Evolutionary conservation across 1,140 invertebrate genomes (phyloP), one percentile per base, ranked within the genome.

Genomic region (Charaxes varanes): DNA sequence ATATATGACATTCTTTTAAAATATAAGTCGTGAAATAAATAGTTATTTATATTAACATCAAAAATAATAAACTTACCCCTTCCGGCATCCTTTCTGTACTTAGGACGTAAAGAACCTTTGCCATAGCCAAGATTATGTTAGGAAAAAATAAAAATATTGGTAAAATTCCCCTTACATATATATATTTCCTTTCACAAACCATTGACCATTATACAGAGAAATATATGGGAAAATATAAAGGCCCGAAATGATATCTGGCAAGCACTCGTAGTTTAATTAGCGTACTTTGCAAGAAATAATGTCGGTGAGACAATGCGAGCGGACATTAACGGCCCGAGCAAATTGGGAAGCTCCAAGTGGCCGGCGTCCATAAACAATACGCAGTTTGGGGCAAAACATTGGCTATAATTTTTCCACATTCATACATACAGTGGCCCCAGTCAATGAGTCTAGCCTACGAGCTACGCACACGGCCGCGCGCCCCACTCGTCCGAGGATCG

Each of bases 381-480:
- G 59, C 66, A 69, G 62, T 81, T 73, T 68, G 71, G 78, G 73
- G 76, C 73, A 69, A 82, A 79, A 78, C 73, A 82, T 57, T 45
- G 62, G 66, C 76, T 72, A 83, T 83, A 80, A 83, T 83, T 83
- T 83, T 83, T 83, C 78, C 78, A 83, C 78, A 80, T 83, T 80
- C 70, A 83, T 80, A 83, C 78, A 78, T n/a, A 83, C 77, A 79
- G 80, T 76, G 76, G 73, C 66, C 65, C 72, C 73, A 83, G 78
- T 83, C 78, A 83, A 83, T 82, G 78, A 82, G 78, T 82, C 76
- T 82, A 80, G 76, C 65, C 74, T 68, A 76, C 72, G 76, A 70
- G 73, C 72, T 41, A 77, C 73, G 62, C 78, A 74, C 78, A 82
- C 73, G 42, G 13, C 53, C 69, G 64, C 65, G 59, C 62, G 53